phyloP scores from a whole-genome alignment of 2,797 vertebrate species.

The Alauda arvensis region DNA sequence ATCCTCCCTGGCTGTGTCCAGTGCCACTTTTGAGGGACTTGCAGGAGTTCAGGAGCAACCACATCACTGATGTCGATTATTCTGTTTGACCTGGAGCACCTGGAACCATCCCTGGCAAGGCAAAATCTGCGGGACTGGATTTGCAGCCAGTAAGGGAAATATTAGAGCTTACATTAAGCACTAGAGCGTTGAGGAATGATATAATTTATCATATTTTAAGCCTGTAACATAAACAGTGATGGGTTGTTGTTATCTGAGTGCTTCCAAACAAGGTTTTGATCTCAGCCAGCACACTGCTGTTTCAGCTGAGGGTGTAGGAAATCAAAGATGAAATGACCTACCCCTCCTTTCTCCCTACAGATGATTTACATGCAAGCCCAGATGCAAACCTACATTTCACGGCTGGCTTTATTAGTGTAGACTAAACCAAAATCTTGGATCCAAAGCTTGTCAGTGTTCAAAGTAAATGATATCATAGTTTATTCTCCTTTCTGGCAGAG shows the following conservation, averaged over 20 bases:
- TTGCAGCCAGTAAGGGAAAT: neutral
- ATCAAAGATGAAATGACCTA: neutral
- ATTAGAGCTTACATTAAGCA: neutral
- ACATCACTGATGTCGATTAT: rapidly evolving
- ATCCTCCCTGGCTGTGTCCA: neutral
- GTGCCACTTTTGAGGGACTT: neutral
- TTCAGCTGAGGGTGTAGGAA: neutral
- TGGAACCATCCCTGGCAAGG: neutral
- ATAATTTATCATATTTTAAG: neutral
- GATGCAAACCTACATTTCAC: constrained; percentile 5
- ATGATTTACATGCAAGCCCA: neutral
- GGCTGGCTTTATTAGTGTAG: neutral
- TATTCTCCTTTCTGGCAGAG: neutral
- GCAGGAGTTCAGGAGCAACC: neutral
- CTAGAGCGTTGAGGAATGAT: neutral
- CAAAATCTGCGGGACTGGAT: neutral
- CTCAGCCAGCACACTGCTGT: neutral
- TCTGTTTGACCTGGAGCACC: neutral
- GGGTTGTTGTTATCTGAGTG: neutral
- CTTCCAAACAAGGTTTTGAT: neutral
- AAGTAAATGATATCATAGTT: neutral
- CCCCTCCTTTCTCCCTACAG: neutral
- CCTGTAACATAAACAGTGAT: neutral
- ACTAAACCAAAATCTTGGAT: constrained; percentile 26
- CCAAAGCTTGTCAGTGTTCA: neutral